Base-by-base conservation (phyloP, 2,888 invertebrate genomes). In the Heteropelma amictum region DNA sequence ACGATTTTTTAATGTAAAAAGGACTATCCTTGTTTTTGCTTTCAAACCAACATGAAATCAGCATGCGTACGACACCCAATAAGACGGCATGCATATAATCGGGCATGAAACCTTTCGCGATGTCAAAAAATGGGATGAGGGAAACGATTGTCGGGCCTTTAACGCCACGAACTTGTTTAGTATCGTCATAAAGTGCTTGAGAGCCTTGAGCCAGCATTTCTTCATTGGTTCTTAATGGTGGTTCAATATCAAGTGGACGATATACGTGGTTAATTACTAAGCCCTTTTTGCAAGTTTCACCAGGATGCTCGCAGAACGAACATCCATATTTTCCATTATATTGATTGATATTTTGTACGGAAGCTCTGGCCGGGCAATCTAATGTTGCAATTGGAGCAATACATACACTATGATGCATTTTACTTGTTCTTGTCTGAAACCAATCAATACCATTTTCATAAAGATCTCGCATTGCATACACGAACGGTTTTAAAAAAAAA, bases 261-360 rank as follows among this genome's bases (percentile, higher is more conserved):
- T 61, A 68, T 7, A 47, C 28, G 1, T 28, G n/a, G n/a, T n/a
- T n/a, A n/a, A 2, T 19, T 7, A 54, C 54, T 19, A n/a, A 10
- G 8, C 54, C 63, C n/a, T 56, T 51, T 38, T 30, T 26, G 56
- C 58, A 76, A 3, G 54, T 63, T 42, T 49, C 42, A 8, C 76
- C 76, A 10, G 53, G 60, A 38, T 67, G 63, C 12, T 76, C 72
- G 19, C 72, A 77, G 30, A 28, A 63, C n/a, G 72, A 65, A 40
- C 77, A 77, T 4, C 77, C 69, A 17, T 33, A 65, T 19, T 64
- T 51, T 6, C 65, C 74, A 19, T 72, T 77, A 17, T 45, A 72
- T 38, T 61, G 58, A 14, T 38, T 70, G 6, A 72, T 7, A 30
- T 77, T 76, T 58, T 72, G 72, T 1, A 63, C 68, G 0, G 70